Conservation (phyloP, 2,888 invertebrate species). For the Pediacus dermestoides region DNA sequence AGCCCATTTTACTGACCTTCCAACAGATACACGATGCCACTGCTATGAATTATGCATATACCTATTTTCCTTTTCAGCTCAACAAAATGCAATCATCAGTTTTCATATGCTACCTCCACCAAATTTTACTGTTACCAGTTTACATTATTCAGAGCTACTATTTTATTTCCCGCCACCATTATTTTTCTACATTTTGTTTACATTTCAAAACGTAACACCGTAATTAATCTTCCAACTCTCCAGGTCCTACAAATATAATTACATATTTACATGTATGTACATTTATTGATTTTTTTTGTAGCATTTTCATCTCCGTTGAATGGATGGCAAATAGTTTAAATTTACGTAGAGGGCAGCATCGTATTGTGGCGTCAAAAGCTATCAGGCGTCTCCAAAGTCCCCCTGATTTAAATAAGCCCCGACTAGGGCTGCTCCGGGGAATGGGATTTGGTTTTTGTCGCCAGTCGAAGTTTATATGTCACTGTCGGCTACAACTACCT, state of each 20-base stretch:
- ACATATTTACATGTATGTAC: no score
- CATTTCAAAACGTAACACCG: constrained; percentile 3
- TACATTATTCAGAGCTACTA: constrained; percentile 13
- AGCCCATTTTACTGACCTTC: constrained; percentile 41
- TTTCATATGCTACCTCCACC: constrained; percentile 19
- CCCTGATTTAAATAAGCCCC: constrained; percentile 51
- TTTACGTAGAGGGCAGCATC: constrained; percentile 46
- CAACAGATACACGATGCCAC: constrained; percentile 36
- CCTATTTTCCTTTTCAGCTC: constrained; percentile 31
- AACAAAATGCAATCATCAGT: constrained; percentile 27
- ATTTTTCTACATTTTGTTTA: no score
- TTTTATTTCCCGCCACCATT: no score
- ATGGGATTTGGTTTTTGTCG: constrained; percentile 50
- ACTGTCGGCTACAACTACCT: constrained; percentile 46
- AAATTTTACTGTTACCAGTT: constrained; percentile 7
- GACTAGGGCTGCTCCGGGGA: constrained; percentile 45
- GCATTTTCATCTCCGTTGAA: no score
- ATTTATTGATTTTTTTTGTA: no score
- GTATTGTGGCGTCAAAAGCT: constrained; percentile 50
- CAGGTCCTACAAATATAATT: constrained; percentile 18
- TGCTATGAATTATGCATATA: constrained; percentile 42
- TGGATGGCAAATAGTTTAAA: no score
- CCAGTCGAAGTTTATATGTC: constrained; percentile 48
- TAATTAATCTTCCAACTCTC: constrained; percentile 6
- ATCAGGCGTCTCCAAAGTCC: constrained; percentile 49